A percentile compares a stretch with the other conserved stretches of the same genome.
phyloP scores from a whole-genome alignment of 2,888 invertebrate genomes.

The Aphidoletes aphidimyza region DNA sequence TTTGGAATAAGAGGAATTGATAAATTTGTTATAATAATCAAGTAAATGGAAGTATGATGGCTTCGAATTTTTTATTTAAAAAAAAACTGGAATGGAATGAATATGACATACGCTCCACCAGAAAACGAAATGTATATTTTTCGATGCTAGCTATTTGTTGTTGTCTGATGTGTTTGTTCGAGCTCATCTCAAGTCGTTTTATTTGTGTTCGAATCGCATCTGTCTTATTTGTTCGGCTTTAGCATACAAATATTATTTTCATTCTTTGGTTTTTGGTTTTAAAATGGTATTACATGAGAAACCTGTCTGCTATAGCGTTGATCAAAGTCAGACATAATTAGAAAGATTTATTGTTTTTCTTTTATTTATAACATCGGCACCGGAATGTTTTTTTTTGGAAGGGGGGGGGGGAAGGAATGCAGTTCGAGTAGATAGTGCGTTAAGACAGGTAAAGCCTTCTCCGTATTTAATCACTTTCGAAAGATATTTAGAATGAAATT shows the following conservation, averaged over 20 bases:
- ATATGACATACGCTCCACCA: no score
- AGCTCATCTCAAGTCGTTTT: no score
- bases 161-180: background rate
- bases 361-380: background rate
- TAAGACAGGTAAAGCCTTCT: background rate
- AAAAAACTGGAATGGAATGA: no score
- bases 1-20: no score
- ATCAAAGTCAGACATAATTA: slow-evolving; percentile 51
- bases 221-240: slow-evolving; percentile 18
- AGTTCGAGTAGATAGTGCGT: background rate
- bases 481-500: background rate
- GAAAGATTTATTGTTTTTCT: slow-evolving; percentile 44
- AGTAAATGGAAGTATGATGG: no score
- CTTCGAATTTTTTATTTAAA: no score
- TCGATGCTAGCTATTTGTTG: background rate
- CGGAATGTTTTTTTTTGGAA: background rate
- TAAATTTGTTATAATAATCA: no score
- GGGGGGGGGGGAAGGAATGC: background rate
- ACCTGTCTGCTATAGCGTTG: slow-evolving; percentile 14
- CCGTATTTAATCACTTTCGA: background rate
- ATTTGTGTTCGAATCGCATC: slow-evolving; percentile 3
- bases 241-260: background rate
- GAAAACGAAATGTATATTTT: no score
- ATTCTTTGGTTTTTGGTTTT: background rate
- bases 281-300: slow-evolving; percentile 10